phyloP scores from a whole-genome alignment of 2,888 invertebrate genomes.

The Carpatolechia fugitivella region DNA sequence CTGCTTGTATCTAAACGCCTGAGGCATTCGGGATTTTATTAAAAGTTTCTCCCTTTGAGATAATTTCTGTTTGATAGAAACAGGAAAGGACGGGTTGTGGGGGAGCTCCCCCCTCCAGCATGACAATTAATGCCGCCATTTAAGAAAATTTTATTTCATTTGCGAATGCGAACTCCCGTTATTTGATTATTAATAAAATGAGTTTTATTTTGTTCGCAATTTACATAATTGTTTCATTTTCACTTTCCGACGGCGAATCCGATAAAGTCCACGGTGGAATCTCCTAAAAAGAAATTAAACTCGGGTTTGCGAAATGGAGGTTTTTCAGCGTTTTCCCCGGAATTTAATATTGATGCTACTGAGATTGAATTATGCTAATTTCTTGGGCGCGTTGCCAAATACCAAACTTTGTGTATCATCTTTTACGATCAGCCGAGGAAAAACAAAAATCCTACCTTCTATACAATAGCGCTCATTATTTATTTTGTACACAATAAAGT shows the following conservation, averaged over 20 bases:
- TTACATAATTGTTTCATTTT: constrained; percentile 77
- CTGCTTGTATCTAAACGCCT: constrained; percentile 61
- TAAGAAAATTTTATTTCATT: constrained; percentile 72
- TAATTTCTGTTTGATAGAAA: constrained; percentile 73
- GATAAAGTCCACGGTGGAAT: constrained; percentile 55
- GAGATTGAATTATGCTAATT: constrained; percentile 21
- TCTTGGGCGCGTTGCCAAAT: constrained; percentile 2
- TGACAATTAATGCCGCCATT: constrained; percentile 72
- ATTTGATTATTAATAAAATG: constrained; percentile 77
- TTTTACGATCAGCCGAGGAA: background rate
- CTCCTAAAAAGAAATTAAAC: constrained; percentile 66
- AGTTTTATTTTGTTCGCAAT: constrained; percentile 74
- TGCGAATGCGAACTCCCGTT: constrained; percentile 65
- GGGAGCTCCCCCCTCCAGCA: constrained; percentile 31
- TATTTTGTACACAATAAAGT: no score
- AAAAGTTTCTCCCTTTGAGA: constrained; percentile 74
- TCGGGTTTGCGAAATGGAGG: constrained; percentile 42
- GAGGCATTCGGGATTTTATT: constrained; percentile 73
- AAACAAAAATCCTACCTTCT: background rate
- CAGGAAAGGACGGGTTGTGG: constrained; percentile 27
- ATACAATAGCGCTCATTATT: no score
- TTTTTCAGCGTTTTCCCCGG: constrained; percentile 37
- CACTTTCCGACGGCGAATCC: constrained; percentile 57
- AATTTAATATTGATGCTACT: constrained; percentile 19
- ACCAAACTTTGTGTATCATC: constrained; percentile 14